Conservation (phyloP, 1,140 invertebrate genomes). For the Papilio aristodemus region DNA sequence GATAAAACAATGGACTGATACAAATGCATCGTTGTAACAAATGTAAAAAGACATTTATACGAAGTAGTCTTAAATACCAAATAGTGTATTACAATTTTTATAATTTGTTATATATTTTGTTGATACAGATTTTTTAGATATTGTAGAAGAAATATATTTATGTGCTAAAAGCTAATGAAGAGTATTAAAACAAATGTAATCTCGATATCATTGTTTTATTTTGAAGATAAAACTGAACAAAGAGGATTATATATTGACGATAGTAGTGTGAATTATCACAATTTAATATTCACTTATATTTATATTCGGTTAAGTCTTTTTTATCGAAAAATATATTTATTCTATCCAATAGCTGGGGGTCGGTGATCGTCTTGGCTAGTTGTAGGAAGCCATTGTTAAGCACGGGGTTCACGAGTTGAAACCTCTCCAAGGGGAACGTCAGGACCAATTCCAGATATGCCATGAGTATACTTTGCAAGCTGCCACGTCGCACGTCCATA, state of each 20-base stretch:
- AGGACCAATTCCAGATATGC: conserved; percentile 82
- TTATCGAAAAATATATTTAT: conserved; percentile 78
- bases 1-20: not conserved
- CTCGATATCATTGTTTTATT: conserved; percentile 66
- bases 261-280: conserved; percentile 57
- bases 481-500: conserved; percentile 80
- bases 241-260: conserved; percentile 58
- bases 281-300: conserved; percentile 68
- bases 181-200: conserved; percentile 58
- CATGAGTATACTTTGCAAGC: conserved; percentile 82
- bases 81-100: conserved; percentile 58
- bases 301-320: conserved; percentile 68
- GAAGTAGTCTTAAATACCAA: conserved; percentile 67
- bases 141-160: conserved; percentile 57
- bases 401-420: conserved; percentile 78
- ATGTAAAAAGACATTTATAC: conserved; percentile 58
- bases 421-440: conserved; percentile 80
- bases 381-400: conserved; percentile 80
- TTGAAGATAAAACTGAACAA: conserved; percentile 63
- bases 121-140: conserved; percentile 63
- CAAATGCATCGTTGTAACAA: conserved; percentile 50
- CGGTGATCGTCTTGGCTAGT: conserved; percentile 79
- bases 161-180: conserved; percentile 48
- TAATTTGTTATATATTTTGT: conserved; percentile 68
- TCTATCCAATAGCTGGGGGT: conserved; percentile 74